These are phyloP conservation scores for Microtus pennsylvanicus DNA, from an alignment of 2,113 vertebrate species.

Conservation along the genomic window DNA sequence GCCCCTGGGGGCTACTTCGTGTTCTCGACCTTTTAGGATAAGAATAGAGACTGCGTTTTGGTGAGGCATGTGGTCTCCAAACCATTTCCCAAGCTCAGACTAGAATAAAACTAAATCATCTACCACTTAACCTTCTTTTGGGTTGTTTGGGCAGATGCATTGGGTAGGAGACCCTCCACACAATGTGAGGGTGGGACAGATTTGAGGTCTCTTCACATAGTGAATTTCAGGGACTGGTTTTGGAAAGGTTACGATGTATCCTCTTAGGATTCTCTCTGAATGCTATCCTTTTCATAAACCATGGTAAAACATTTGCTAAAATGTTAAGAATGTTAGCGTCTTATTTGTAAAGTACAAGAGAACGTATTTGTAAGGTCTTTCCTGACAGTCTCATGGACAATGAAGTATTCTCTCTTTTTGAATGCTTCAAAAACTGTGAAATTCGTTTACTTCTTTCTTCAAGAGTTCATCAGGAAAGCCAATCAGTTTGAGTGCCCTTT, in stretches of 20 bases:
- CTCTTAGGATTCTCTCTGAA: background rate
- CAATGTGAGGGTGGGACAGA: background rate
- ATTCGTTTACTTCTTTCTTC: background rate
- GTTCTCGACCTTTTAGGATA: too few species aligned
- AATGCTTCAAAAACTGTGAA: background rate
- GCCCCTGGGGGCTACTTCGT: too few species aligned
- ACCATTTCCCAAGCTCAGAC: background rate
- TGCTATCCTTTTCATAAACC: background rate
- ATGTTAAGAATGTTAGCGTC: background rate
- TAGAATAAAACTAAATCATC: background rate
- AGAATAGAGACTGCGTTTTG: too few species aligned
- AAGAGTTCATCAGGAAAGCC: background rate
- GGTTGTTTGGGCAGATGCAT: background rate
- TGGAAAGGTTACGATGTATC: background rate
- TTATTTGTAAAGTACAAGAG: background rate
- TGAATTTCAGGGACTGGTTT: background rate
- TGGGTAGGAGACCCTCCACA: background rate
- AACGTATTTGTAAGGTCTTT: background rate
- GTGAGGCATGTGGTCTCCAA: background rate
- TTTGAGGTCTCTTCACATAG: background rate
- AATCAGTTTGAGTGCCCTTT: background rate
- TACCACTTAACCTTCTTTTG: background rate
- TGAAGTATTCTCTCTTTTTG: background rate
- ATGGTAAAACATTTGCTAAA: background rate
- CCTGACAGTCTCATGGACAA: background rate